Conservation (phyloP, 1,140 invertebrate species). For the Glomeris maerens region DNA sequence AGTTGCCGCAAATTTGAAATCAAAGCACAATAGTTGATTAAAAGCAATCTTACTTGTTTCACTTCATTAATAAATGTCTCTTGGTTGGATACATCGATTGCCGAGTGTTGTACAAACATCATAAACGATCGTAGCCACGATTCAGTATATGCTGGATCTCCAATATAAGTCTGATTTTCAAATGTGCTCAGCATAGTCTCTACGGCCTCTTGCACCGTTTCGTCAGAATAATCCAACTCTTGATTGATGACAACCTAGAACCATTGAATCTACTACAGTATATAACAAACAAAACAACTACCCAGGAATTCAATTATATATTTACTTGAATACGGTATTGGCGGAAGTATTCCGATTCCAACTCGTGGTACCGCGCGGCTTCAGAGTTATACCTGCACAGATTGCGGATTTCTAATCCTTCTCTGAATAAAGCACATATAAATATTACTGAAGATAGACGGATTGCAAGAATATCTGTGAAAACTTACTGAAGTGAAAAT, state of each 20-base stretch:
- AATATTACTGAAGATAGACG: too few species aligned
- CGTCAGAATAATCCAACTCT: constrained; percentile 70
- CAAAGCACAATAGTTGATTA: constrained; percentile 52
- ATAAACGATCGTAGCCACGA: constrained; percentile 80
- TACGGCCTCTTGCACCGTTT: constrained; percentile 55
- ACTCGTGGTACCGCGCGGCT: constrained; percentile 74
- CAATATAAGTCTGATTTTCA: constrained; percentile 65
- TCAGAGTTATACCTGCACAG: constrained; percentile 77
- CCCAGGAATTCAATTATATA: constrained; percentile 10
- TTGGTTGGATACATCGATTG: constrained; percentile 55
- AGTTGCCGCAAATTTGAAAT: constrained; percentile 53
- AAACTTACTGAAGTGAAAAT: background rate
- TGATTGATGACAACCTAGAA: constrained; percentile 77
- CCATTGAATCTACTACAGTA: too few species aligned
- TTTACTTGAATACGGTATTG: constrained; percentile 73
- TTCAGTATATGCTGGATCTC: constrained; percentile 59
- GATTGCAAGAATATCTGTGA: too few species aligned
- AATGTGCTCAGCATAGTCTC: constrained; percentile 61
- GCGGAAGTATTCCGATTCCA: constrained; percentile 74
- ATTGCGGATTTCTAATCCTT: constrained; percentile 73
- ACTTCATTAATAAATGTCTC: constrained; percentile 55
- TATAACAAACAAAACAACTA: constrained; percentile 17
- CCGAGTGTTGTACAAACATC: constrained; percentile 56
- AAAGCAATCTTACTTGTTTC: constrained; percentile 45
- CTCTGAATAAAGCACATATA: constrained; percentile 25